Evolutionary conservation across 2,797 vertebrate species (phyloP), one percentile per base, ranked within the genome.

Genomic region (Spea hammondii): DNA sequence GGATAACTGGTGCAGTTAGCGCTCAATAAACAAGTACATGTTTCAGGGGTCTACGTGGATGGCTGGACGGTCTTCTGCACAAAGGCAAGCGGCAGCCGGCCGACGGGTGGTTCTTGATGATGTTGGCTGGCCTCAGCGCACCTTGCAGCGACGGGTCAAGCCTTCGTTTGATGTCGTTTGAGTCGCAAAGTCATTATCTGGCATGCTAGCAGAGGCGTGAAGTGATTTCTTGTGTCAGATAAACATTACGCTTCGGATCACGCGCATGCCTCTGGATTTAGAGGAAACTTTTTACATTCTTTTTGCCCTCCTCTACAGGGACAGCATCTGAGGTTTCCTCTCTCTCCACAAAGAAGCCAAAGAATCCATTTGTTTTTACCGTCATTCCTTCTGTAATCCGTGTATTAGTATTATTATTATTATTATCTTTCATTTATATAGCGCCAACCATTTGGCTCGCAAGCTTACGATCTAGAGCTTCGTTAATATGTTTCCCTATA

Each of bases 141-240:
- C 50, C 14, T 44, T 55, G 14, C 5, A 54, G 51, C 8, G 4
- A 69, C 1, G 69, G 69, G 51, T 70, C 69, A 45, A 17, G 4
- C 50, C 17, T 12, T 6, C 17, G 4, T 72, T 57, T 72, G 70
- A 72, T 72, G 70, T 59, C 53, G 32, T 3, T 32, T 32, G 44
- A n/a, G 53, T 32, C 70, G 12, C 3, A 47, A 54, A 13, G 32
- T 32, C 70, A 72, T 50, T 51, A 70, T 14, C 17, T 44, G 68
- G 55, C 68, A 44, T 70, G 68, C 3, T 11, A 13, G 45, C 45
- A 67, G 51, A 44, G 50, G 12, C 5, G 53, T 59, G 53, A 59
- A 46, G 53, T 72, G 32, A 72, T 72, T 72, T 3, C 4, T 12
- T 59, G 51, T 72, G 70, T 57, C 70, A 72, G 70, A 8, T 17